phyloP scores from a whole-genome alignment of 2,797 vertebrate genomes.

The Muscicapa striata region DNA sequence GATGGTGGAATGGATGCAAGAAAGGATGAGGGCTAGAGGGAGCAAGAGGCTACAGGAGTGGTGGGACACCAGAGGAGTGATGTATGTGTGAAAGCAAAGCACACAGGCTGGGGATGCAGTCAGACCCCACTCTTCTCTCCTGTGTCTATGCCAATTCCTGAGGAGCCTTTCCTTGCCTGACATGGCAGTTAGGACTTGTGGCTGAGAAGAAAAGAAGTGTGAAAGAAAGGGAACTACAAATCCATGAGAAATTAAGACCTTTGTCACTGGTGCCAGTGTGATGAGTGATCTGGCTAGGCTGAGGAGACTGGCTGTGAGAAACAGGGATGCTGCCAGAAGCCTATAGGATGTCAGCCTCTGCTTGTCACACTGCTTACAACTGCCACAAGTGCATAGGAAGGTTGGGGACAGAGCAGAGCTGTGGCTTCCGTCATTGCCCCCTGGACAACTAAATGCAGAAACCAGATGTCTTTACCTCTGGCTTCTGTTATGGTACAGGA shows the following conservation, averaged over 20 bases:
- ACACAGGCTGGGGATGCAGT: neutral
- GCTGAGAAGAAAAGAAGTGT: neutral
- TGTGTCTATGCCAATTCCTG: neutral
- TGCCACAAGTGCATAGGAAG: neutral
- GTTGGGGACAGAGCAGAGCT: neutral
- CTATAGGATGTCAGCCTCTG: neutral
- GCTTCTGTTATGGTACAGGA: conserved; percentile 84
- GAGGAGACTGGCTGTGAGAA: neutral
- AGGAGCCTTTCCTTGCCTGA: neutral
- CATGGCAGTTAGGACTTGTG: neutral
- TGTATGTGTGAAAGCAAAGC: neutral
- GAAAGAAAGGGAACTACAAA: neutral
- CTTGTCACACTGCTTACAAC: neutral
- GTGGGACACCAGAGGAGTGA: neutral
- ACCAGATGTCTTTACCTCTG: conserved; percentile 67
- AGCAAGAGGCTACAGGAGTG: neutral
- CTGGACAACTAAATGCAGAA: neutral
- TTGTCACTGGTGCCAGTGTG: neutral
- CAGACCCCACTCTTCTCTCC: neutral
- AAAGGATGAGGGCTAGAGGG: neutral
- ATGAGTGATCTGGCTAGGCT: neutral
- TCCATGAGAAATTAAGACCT: neutral
- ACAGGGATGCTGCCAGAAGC: neutral
- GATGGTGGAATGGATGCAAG: neutral
- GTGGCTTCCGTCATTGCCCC: neutral